Evolutionary conservation across 2,113 vertebrate species (phyloP).

Genomic region (Calypte anna): DNA sequence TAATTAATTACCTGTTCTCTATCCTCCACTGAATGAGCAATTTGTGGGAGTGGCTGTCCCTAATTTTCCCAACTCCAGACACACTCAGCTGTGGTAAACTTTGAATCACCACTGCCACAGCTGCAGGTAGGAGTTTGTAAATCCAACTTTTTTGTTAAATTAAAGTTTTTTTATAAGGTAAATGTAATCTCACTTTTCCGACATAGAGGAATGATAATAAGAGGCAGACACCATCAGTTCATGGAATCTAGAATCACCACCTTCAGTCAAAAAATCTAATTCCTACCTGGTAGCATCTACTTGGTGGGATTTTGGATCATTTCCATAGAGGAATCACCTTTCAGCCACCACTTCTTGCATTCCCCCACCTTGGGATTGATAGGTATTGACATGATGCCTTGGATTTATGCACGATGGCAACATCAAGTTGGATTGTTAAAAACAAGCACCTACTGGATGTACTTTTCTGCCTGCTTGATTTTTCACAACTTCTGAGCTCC

Average conservation of each 20-base stretch:
- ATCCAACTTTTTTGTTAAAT: neutral
- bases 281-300: neutral
- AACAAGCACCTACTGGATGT: neutral
- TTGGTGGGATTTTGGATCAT: neutral
- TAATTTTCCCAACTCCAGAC: neutral
- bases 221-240: accelerated
- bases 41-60: neutral
- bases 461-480: neutral
- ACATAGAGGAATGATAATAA: accelerated
- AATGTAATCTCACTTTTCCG: neutral
- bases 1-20: neutral
- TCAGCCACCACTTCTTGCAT: neutral
- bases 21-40: neutral
- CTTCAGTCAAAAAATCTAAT: neutral
- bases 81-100: neutral
- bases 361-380: neutral
- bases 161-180: neutral
- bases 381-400: neutral
- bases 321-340: neutral
- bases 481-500: neutral
- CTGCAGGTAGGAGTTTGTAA: neutral
- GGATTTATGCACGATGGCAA: neutral
- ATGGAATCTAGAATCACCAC: neutral
- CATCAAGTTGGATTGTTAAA: neutral
- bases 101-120: neutral